Evolutionary conservation across 2,888 invertebrate species (phyloP).

Genomic region (Ochlodes sylvanus): DNA sequence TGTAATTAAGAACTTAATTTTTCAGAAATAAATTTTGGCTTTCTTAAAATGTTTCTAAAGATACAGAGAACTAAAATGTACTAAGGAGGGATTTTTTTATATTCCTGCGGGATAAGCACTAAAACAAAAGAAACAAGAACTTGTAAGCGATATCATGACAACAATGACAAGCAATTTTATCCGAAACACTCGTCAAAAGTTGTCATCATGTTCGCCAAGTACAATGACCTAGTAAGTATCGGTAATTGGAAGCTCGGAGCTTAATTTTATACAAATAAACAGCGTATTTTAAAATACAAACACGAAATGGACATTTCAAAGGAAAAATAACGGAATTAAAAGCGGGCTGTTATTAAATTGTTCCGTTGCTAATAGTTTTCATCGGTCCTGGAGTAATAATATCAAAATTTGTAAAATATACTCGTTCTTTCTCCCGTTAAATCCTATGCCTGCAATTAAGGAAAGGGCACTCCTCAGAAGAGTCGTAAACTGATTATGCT

Average conservation of each 20-base stretch:
- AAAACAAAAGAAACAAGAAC: no score
- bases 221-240: not conserved
- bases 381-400: slow-evolving; percentile 50
- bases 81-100: no score
- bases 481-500: slow-evolving; percentile 70
- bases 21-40: no score
- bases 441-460: slow-evolving; percentile 72
- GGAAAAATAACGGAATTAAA: not conserved
- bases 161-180: no score
- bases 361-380: slow-evolving; percentile 32
- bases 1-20: no score
- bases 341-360: slow-evolving; percentile 14
- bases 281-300: slow-evolving; percentile 4
- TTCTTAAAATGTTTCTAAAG: no score
- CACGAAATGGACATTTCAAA: slow-evolving; percentile 1
- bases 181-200: no score
- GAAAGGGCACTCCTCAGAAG: slow-evolving; percentile 58
- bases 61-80: no score
- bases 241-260: not conserved
- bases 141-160: no score
- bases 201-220: no score
- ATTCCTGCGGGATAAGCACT: no score
- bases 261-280: not conserved
- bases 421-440: slow-evolving; percentile 66
- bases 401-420: slow-evolving; percentile 63